A percentile compares a stretch with the other conserved stretches of the same genome.
Evolutionary conservation across 2,113 vertebrate genomes (phyloP).

Genomic region (Anthoscopus minutus): DNA sequence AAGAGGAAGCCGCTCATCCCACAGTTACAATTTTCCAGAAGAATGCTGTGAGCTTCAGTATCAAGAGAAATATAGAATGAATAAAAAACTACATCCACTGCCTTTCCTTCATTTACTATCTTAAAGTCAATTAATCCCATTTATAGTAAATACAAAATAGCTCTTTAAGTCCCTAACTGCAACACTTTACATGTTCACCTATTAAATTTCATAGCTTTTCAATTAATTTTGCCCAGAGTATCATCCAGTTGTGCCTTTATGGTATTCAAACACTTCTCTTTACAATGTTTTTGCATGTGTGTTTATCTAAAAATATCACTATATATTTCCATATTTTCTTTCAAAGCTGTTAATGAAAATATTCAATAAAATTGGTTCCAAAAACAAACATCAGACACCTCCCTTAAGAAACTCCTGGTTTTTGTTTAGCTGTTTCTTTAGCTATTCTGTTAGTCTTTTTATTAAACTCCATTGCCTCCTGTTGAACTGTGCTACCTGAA

Average conservation of each 20-base stretch:
- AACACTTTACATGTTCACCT: neutral
- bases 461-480: neutral
- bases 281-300: neutral
- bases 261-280: neutral
- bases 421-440: neutral
- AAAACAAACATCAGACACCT: neutral
- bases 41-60: neutral
- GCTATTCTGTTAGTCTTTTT: neutral
- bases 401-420: neutral
- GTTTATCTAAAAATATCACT: neutral
- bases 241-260: neutral
- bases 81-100: neutral
- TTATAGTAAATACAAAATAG: neutral
- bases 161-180: neutral
- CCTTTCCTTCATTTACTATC: neutral
- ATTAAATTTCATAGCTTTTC: neutral
- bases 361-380: neutral
- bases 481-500: neutral
- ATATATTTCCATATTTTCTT: neutral
- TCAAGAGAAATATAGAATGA: neutral
- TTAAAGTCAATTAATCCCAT: neutral
- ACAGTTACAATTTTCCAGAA: neutral
- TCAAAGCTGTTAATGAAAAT: neutral
- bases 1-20: fast-evolving
- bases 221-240: neutral